Conservation (phyloP, 2,113 vertebrate species). For the Reinhardtius hippoglossoides region DNA sequence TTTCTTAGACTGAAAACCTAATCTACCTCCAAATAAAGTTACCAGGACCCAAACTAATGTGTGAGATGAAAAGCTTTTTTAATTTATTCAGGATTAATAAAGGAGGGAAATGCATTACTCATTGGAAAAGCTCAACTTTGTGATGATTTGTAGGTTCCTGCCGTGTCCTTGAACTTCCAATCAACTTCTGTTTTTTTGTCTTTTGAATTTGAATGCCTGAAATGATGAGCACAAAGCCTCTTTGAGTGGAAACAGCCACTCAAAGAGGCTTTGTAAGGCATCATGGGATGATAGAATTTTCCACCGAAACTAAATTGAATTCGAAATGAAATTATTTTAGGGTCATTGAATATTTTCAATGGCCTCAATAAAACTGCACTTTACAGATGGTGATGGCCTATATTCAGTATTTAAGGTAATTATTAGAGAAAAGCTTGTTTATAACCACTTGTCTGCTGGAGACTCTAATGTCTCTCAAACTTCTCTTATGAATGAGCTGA, state of each 20-base stretch:
- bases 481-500: slow-evolving; percentile 2
- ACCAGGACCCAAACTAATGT: too few species aligned
- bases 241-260: slow-evolving; percentile 8
- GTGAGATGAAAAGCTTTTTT: too few species aligned
- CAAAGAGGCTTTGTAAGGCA: not conserved
- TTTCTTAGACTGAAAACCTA: too few species aligned
- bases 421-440: not conserved
- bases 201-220: slow-evolving; percentile 19
- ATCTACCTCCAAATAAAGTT: too few species aligned
- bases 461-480: slow-evolving; percentile 1
- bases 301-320: not conserved
- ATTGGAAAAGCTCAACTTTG: not conserved
- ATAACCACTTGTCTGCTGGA: not conserved
- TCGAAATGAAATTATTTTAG: slow-evolving; percentile 11
- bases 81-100: not conserved
- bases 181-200: not conserved
- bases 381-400: not conserved
- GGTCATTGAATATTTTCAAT: not conserved
- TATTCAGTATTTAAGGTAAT: slow-evolving; percentile 1
- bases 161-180: slow-evolving; percentile 13
- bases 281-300: slow-evolving; percentile 24
- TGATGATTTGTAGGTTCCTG: slow-evolving; percentile 2
- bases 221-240: slow-evolving; percentile 4
- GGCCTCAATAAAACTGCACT: not conserved
- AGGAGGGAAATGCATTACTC: not conserved